Base-by-base conservation (phyloP, 2,797 vertebrate genomes). In the Leptatherina wallacei region DNA sequence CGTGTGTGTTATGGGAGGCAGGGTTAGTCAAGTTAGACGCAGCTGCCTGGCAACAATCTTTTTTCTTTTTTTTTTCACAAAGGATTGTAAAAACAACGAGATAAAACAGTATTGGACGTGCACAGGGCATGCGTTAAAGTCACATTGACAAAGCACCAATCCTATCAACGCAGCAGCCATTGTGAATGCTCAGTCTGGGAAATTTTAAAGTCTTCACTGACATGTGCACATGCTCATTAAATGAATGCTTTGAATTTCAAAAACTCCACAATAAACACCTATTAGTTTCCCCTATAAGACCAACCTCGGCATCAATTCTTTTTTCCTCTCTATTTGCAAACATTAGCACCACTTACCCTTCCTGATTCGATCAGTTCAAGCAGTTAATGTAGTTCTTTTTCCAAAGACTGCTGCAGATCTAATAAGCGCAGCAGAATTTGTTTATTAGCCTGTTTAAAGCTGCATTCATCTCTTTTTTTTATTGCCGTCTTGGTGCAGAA, bases 91-190 rank as follows among this genome's bases (percentile, higher is more conserved):
- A 87, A 11, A 36, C 38, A 65, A 54, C 44, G 51, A 47, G 14
- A 75, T 64, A 60, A 72, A 64, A 76, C 67, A 49, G 71, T 78
- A 81, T 65, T 83, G 70, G 62, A 65, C 96, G 95, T 96, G 96
- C 97, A 78, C 78, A 91, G 47, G 73, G 90, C 96, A 97, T 96
- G 96, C 97, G 94, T 60, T 27, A 52, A 92, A 93, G 90, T 88
- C 85, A 75, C n/a, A 30, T 32, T 57, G 60, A 73, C 57, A 76
- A 68, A 47, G 51, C 33, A n/a, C 49, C 3, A 16, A 65, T 38
- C 77, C 44, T 0, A 20, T 68, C 85, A 80, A 90, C 80, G 90
- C 57, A 82, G 88, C 82, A 80, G 87, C 86, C 67, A 80, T 64
- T 85, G 69, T 79, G 61, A 85, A 71, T 61, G 27, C 49, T 65